Conservation (phyloP, 2,113 vertebrate genomes). For the Platysternon megacephalum region DNA sequence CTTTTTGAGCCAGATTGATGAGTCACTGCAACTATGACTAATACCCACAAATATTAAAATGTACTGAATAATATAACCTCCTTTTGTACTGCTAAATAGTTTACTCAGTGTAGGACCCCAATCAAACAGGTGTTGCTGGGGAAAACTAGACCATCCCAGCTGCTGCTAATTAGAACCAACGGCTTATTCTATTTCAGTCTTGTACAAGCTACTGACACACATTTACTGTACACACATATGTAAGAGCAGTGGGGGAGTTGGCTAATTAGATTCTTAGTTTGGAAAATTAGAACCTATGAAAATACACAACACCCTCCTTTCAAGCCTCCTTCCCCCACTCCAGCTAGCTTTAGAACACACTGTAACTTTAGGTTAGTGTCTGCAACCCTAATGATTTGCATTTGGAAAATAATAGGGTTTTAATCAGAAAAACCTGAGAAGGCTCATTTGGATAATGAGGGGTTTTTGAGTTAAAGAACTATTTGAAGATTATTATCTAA, state of each 20-base stretch:
- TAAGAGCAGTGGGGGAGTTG: neutral
- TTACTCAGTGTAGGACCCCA: neutral
- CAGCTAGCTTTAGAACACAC: neutral
- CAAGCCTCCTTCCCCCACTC: neutral
- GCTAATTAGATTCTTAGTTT: neutral
- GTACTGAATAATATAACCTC: constrained; percentile 54
- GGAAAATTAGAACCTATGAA: neutral
- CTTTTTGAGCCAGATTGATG: constrained; percentile 79
- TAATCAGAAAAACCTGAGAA: neutral
- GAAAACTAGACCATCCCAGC: neutral
- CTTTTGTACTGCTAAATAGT: constrained; percentile 43
- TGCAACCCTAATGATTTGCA: accelerated
- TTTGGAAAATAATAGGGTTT: neutral
- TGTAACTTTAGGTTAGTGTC: neutral
- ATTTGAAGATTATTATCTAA: neutral
- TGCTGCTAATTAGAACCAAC: neutral
- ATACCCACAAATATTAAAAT: constrained; percentile 66
- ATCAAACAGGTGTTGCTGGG: constrained; percentile 31
- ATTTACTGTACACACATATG: neutral
- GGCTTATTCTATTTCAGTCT: accelerated
- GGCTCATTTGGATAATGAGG: neutral
- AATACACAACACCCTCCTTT: constrained; percentile 1
- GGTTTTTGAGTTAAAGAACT: neutral
- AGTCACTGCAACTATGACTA: constrained; percentile 79
- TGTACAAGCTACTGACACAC: neutral